Conservation (phyloP, 2,113 vertebrate species). For the Empidonax alnorum region DNA sequence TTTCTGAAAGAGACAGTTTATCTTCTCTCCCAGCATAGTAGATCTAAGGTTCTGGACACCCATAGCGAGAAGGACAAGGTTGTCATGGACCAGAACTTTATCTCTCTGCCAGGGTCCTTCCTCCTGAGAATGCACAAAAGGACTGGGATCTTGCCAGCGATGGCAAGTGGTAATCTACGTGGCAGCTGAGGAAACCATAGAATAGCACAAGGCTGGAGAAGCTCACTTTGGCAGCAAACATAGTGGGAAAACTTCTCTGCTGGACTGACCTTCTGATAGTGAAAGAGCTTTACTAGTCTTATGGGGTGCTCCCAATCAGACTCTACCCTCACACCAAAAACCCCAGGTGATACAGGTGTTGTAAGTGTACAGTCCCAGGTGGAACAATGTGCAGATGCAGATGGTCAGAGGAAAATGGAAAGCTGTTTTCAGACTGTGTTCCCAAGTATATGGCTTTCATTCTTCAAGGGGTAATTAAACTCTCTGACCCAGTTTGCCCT, state of each 20-base stretch:
- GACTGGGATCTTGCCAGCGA: background rate
- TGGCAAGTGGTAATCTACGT: rapidly evolving
- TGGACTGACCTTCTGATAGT: background rate
- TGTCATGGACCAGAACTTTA: background rate
- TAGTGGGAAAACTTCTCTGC: background rate
- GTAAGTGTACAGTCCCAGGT: background rate
- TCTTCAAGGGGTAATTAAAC: background rate
- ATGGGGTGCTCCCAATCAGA: background rate
- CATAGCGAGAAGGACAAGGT: background rate
- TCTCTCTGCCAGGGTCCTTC: background rate
- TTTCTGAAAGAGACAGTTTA: background rate
- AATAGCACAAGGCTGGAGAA: background rate
- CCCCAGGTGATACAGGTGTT: rapidly evolving
- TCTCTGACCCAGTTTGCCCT: background rate
- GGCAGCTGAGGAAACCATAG: background rate
- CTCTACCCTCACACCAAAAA: background rate
- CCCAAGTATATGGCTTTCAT: background rate
- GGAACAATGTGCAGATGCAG: background rate
- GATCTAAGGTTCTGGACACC: background rate
- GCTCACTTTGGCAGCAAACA: background rate
- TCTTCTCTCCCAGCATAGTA: background rate
- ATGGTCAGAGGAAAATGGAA: background rate
- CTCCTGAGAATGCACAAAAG: background rate
- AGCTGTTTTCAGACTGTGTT: background rate
- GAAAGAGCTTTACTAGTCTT: background rate